A percentile compares a stretch with the other conserved stretches of the same genome.
phyloP scores from a whole-genome alignment of 2,113 vertebrate species.

The Andinoacara biseriatus region DNA sequence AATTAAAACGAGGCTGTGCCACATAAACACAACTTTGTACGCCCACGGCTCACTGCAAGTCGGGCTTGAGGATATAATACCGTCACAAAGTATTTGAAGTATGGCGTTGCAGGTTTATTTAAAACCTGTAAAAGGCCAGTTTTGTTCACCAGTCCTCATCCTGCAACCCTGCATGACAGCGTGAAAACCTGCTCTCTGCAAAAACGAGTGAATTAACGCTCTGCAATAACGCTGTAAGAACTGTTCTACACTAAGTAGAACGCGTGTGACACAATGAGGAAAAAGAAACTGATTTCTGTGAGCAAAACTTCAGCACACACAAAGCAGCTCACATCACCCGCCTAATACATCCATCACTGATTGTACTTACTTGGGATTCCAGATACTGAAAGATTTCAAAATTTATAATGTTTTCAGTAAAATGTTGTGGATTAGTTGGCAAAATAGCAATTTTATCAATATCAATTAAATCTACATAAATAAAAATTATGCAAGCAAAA shows the following conservation, averaged over 20 bases:
- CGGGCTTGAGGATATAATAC: not conserved
- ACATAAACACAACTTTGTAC: not conserved
- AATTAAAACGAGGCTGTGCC: slow-evolving; percentile 30
- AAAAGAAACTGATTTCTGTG: not conserved
- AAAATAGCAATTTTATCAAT: not conserved
- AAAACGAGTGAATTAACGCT: not conserved
- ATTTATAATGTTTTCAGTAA: not conserved
- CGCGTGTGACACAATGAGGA: not conserved
- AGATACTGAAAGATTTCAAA: not conserved
- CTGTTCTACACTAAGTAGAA: not conserved
- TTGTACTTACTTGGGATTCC: not conserved
- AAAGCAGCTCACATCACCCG: too few relatives aligned
- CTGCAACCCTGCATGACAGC: not conserved
- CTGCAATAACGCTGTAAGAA: not conserved
- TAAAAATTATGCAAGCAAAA: not conserved
- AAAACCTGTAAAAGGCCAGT: not conserved
- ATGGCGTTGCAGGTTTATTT: not conserved
- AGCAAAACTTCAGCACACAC: not conserved
- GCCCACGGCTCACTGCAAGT: not conserved
- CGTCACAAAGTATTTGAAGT: not conserved
- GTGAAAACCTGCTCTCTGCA: not conserved
- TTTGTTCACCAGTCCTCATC: not conserved
- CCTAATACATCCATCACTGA: not conserved
- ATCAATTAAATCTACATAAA: not conserved
- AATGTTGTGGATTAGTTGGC: too few relatives aligned